Conservation (phyloP, 2,888 invertebrate genomes). For the Idaea aversata region DNA sequence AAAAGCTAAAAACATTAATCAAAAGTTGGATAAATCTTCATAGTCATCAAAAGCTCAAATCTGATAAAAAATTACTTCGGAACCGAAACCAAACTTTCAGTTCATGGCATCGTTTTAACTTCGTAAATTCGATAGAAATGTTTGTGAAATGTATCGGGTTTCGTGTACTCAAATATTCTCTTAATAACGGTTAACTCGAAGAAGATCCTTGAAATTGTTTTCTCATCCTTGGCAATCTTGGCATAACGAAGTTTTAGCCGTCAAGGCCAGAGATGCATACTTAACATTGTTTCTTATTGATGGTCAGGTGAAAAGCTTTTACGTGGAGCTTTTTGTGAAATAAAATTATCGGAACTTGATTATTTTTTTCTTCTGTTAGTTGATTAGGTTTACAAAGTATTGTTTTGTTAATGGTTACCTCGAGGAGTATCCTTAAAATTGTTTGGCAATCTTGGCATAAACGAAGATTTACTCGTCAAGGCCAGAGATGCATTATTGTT, state of each 20-base stretch:
- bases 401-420: constrained; percentile 7
- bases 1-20: neutral
- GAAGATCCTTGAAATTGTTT: constrained; percentile 29
- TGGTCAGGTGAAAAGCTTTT: neutral
- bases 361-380: neutral
- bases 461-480: constrained; percentile 28
- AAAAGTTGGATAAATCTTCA: constrained; percentile 1
- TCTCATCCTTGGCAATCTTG: constrained; percentile 24
- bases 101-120: constrained; percentile 3
- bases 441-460: constrained; percentile 24
- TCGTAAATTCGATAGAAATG: constrained; percentile 11
- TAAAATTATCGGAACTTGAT: neutral
- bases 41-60: neutral
- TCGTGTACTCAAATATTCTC: constrained; percentile 17
- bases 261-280: constrained; percentile 10
- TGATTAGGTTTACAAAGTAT: neutral
- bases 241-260: constrained; percentile 28
- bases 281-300: neutral
- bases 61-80: neutral
- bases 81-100: neutral
- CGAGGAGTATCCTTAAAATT: constrained; percentile 25
- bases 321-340: neutral
- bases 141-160: constrained; percentile 15
- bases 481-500: constrained; percentile 11
- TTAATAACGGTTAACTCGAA: constrained; percentile 16